Percentiles rank a stretch among this genome's conserved stretches.
These are phyloP conservation scores for Paramormyrops kingsleyae DNA, from an alignment of 2,113 vertebrate genomes.

Conservation along the genomic window DNA sequence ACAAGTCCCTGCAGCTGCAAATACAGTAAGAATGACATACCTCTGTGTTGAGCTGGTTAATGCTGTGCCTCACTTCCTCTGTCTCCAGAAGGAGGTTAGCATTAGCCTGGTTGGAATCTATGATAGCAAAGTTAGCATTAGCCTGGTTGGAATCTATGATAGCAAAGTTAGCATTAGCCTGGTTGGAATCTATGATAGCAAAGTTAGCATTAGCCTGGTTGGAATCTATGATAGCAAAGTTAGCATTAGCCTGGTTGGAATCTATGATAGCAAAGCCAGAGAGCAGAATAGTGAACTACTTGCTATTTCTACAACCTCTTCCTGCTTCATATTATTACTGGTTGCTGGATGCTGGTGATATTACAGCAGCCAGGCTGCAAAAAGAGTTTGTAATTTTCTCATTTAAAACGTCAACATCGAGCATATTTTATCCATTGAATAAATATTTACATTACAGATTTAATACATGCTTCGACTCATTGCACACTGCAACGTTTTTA, in stretches of 20 bases:
- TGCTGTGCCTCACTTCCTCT: conserved; percentile 73
- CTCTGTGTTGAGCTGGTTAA: conserved; percentile 79
- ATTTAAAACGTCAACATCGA: background rate
- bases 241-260: too few relatives aligned
- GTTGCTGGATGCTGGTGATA: background rate
- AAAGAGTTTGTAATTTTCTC: background rate
- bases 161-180: background rate
- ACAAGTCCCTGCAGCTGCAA: background rate
- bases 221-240: background rate
- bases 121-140: too few relatives aligned
- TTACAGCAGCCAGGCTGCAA: background rate
- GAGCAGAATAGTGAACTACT: background rate
- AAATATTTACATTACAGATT: background rate
- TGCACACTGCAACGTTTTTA: background rate
- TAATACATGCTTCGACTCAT: background rate
- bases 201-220: background rate
- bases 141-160: too few relatives aligned
- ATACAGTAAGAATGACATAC: conserved; percentile 36
- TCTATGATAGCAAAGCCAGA: background rate
- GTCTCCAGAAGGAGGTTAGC: conserved; percentile 56
- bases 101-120: too few relatives aligned
- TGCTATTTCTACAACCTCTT: background rate
- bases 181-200: conserved; percentile 33
- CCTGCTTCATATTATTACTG: background rate
- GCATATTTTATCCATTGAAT: background rate